Base-by-base conservation (phyloP, 2,888 invertebrate species). In the Ectropis crepuscularia region DNA sequence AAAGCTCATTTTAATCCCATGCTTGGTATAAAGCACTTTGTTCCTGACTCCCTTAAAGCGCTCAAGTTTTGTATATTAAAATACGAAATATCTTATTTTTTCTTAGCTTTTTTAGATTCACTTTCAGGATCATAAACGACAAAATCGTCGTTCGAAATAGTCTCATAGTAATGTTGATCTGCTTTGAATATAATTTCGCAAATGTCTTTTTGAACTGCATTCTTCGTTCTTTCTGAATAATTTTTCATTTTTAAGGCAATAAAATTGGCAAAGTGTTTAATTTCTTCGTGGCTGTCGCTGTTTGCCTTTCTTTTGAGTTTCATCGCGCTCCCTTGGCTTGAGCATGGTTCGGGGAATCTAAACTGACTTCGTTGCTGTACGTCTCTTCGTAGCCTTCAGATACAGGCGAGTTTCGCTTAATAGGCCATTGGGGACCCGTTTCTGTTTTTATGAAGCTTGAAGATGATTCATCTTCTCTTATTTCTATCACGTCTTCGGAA, bases 171-270 rank as follows among this genome's bases (percentile, higher is more conserved):
- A 57, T 76, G 74, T 61, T 77, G 76, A 67, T 86, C 86, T 36
- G 86, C 83, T 65, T 77, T 80, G 46, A 83, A 85, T 70, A 86
- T 79, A 46, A 86, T 73, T 6, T 85, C 77, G 64, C 81, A 84
- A 59, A 86, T 84, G 6, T 78, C 81, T 61, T 78, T 77, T 65
- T 86, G 83, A 38, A 85, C 82, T 4, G 73, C 69, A 41, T 81
- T 81, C 64, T 80, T 80, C 0, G 79, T 80, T 6, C 58, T 61
- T 41, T 77, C 73, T 0, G 76, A 67, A 59, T 85, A 85, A 61
- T 78, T 83, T 63, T 76, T 83, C 83, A 86, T 82, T 74, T 85
- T 83, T 16, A 69, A 77, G 5, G 78, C 78, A 59, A 85, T 75
- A 61, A 85, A 85, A 12, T 77, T 74, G 5, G 77, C 70, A 61